Evolutionary conservation across 92 coral and sea anemone genomes (phyloP), one percentile per base, ranked within the genome.

Genomic region (Plumapathes pennacea): DNA sequence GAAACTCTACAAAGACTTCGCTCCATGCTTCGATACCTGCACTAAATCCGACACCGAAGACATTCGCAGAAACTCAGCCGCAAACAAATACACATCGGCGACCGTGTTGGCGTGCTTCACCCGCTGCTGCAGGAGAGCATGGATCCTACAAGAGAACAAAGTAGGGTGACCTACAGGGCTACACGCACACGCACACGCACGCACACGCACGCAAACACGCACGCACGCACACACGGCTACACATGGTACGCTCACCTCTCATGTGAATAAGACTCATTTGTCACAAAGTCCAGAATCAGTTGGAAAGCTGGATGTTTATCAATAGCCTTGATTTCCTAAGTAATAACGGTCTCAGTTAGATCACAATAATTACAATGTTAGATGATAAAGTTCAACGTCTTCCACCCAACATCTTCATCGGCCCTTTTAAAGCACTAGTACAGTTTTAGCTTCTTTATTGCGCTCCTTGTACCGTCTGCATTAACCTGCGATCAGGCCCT

Each of bases 261-360:
- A 32, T 92, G 98, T 10, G 89, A 92, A 67, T 72, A 92, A 11
- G 82, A 60, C 58, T 74, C 88, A 60, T 92, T 92, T 79, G 92
- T 76, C 21, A 92, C 98, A 60, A 92, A 92, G 63, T 88, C 98
- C 12, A 92, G 78, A 45, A 92, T 78, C 31, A 89, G 98, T 55
- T 76, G 74, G 40, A 92, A 92, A 20, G 98, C 85, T 10, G 98
- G 98, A 38, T 92, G 95, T 57, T 92, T 92, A 61, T 92, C 98
- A 14, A 89, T 80, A 29, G 85, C 76, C 70, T 76, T 89, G 60
- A 85, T 80, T 26, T 77, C 95, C 41, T 88, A 25, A 78, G 48
- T 17, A 96, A 80, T 38, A 74, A 36, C 4, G 89, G 60, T 61
- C 85, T 85, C 97, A 86, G 69, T 23, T n/a, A n/a, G n/a, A n/a